Conservation (phyloP, 2,888 invertebrate species). For the Anoplius nigerrimus region DNA sequence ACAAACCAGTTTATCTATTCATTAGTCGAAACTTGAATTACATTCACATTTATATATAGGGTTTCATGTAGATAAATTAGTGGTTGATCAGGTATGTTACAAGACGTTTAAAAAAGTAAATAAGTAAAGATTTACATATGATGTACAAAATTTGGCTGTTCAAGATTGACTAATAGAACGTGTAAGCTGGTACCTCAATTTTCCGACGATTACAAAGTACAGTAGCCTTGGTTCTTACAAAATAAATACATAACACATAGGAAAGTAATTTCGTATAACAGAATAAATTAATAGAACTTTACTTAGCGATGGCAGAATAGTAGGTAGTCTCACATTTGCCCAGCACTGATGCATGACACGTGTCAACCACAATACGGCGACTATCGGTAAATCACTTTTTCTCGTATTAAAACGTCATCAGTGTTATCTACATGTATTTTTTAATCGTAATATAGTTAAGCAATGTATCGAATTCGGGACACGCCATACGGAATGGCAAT, state of each 20-base stretch:
- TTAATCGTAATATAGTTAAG: not conserved
- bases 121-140: not conserved
- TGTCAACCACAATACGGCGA: constrained; percentile 19
- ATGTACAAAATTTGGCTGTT: not conserved
- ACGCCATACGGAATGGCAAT: not conserved
- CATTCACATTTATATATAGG: not conserved
- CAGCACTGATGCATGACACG: constrained; percentile 29
- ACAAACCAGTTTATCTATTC: constrained; percentile 7
- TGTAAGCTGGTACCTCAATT: constrained; percentile 26
- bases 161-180: constrained; percentile 4
- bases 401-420: constrained; percentile 13
- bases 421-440: not conserved
- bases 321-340: constrained; percentile 28
- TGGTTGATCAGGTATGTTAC: not conserved
- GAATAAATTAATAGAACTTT: constrained; percentile 55
- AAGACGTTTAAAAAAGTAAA: not conserved
- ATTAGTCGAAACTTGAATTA: constrained; percentile 1
- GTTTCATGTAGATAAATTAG: not conserved
- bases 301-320: constrained; percentile 29
- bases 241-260: constrained; percentile 58
- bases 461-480: constrained; percentile 27
- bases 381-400: constrained; percentile 22
- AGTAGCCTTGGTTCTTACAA: constrained; percentile 44
- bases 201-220: constrained; percentile 42
- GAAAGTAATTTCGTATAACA: constrained; percentile 35